Percentiles rank a stretch among this genome's conserved stretches.
Conservation (phyloP, 2,113 vertebrate species). For the Vulpes lagopus region DNA sequence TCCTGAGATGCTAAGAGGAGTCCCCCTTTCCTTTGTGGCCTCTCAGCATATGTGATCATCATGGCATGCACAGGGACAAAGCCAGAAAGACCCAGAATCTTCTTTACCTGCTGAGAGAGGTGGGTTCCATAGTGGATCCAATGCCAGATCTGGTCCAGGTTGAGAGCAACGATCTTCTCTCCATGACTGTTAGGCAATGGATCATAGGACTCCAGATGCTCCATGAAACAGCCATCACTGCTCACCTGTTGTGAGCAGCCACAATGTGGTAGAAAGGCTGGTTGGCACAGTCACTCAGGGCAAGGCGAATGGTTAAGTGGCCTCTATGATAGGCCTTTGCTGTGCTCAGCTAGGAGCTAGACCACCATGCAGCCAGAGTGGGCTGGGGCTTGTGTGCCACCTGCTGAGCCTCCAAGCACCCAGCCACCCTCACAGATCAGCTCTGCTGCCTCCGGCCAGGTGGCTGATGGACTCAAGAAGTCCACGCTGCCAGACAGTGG, state of each 20-base stretch:
- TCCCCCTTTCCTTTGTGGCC: constrained; percentile 71
- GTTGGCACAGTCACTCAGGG: constrained; percentile 93
- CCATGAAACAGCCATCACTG: constrained; percentile 92
- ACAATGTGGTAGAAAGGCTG: constrained; percentile 95
- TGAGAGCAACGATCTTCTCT: constrained; percentile 93
- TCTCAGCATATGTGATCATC: constrained; percentile 84
- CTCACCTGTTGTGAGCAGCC: constrained; percentile 92
- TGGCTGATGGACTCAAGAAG: not conserved
- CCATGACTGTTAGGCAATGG: constrained; percentile 93
- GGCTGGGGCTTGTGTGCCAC: fast-evolving
- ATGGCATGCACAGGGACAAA: constrained; percentile 86
- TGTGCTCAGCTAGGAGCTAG: constrained; percentile 80
- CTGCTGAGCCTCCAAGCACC: fast-evolving
- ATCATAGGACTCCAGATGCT: constrained; percentile 94
- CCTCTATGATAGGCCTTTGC: constrained; percentile 90
- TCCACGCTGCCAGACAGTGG: not conserved
- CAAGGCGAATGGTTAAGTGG: constrained; percentile 91
- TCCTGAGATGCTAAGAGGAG: constrained; percentile 63
- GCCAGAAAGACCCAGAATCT: constrained; percentile 89
- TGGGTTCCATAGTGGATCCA: constrained; percentile 95
- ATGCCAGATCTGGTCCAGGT: constrained; percentile 92
- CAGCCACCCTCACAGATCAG: not conserved
- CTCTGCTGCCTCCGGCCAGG: not conserved
- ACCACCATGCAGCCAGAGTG: fast-evolving
- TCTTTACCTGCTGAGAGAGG: constrained; percentile 91